Conservation (phyloP, 1,140 invertebrate genomes). For the Chelonus insularis region DNA sequence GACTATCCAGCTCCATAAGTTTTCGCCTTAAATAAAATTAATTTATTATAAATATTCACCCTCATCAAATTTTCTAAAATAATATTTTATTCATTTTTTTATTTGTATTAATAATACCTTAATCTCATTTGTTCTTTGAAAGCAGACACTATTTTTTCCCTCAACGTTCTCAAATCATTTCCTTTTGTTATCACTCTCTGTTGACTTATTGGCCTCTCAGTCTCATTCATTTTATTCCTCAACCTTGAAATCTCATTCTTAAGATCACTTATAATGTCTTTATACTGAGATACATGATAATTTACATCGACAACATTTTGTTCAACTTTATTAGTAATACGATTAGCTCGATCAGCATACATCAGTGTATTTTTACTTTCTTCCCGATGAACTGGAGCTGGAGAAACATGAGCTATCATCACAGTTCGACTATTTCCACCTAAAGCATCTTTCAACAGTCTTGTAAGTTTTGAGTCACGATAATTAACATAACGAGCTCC, state of each 20-base stretch:
- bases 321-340: conserved; percentile 81
- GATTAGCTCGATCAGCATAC: conserved; percentile 91
- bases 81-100: no score
- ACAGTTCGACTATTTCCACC: conserved; percentile 90
- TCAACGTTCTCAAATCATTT: conserved; percentile 70
- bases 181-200: conserved; percentile 37
- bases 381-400: conserved; percentile 76
- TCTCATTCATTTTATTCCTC: conserved; percentile 76
- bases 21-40: conserved; percentile 61
- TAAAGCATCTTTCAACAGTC: conserved; percentile 80
- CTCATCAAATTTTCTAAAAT: no score
- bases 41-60: conserved; percentile 3
- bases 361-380: conserved; percentile 85
- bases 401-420: conserved; percentile 96
- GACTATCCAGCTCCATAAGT: conserved; percentile 85
- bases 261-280: conserved; percentile 78
- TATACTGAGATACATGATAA: conserved; percentile 82
- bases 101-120: conserved; percentile 58
- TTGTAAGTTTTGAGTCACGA: conserved; percentile 91
- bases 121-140: conserved; percentile 92
- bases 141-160: conserved; percentile 81
- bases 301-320: conserved; percentile 79
- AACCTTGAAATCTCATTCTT: conserved; percentile 81
- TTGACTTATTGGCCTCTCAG: conserved; percentile 62
- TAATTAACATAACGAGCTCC: conserved; percentile 92